Base-by-base conservation (phyloP, 2,888 invertebrate genomes). In the Conomelus anceps region DNA sequence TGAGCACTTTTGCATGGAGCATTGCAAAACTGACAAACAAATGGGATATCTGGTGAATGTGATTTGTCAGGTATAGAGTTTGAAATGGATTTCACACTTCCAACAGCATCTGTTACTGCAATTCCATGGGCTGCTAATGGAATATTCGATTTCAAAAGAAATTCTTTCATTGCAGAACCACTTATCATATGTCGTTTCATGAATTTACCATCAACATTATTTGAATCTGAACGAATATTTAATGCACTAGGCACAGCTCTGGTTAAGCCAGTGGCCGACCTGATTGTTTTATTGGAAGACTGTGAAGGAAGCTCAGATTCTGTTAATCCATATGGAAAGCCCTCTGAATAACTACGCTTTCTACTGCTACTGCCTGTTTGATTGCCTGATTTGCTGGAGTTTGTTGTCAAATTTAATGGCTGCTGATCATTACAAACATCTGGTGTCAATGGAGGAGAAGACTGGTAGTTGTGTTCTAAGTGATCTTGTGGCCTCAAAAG, bases 1-100 rank as follows among this genome's bases (percentile, higher is more conserved):
- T 97, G 97, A 84, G 96, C 96, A 91, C 96, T 97, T 92, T 96
- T 95, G 92, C 97, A 98, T 26, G 96, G 95, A 92, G 96, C 96
- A 92, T 96, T 96, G 93, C 98, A 98, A 89, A 96, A 94, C 0
- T 96, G 95, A 92, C 98, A 98, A 84, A 96, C 94, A 91, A 94
- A 94, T 87, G 85, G 89, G 84, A 87, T 87, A 23, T 86, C 63
- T 3, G 63, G 63, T 63, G 63, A 63, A 3, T 63, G 63, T n/a
- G 63, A n/a, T 63, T 63, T 63, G 63, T n/a, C n/a, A 63, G 63
- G n/a, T 63, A n/a, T n/a, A 23, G 87, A 90, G 86, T 88, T 89
- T 29, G 88, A 90, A 29, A 29, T 84, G 23, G 90, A 84, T 84
- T 88, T 87, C 26, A 85, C 89, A 84, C 89, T 63, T 23, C 86